These are phyloP conservation scores for Cephalopachus bancanus DNA, from an alignment of 2,797 vertebrate species.

Conservation along the genomic window DNA sequence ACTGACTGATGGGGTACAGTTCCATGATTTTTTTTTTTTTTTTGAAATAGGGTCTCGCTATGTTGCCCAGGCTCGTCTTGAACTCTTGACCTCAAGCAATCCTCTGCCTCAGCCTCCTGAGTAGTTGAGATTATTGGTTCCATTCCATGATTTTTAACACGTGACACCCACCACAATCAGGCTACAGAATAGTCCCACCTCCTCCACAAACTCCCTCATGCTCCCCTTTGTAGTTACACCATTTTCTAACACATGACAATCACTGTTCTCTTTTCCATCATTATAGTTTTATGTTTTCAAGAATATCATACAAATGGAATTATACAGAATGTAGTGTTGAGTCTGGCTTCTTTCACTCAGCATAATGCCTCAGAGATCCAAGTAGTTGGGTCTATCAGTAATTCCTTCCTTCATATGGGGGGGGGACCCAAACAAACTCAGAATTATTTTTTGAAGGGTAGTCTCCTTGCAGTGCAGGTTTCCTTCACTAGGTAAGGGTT, in stretches of 20 bases:
- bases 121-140: neutral
- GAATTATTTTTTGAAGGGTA: too few relatives aligned
- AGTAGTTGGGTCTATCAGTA: neutral
- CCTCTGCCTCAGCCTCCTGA: neutral
- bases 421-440: too few relatives aligned
- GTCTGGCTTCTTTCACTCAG: slow-evolving; percentile 9
- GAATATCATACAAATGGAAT: neutral
- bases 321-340: neutral
- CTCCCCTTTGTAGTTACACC: neutral
- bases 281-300: slow-evolving; percentile 50
- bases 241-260: slow-evolving; percentile 21
- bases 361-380: slow-evolving; percentile 8
- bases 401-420: neutral
- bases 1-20: neutral
- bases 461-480: too few relatives aligned
- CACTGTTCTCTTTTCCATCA: neutral
- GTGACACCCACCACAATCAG: slow-evolving; percentile 16
- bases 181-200: neutral
- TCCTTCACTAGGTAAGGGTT: too few relatives aligned
- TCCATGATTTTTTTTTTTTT: neutral
- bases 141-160: slow-evolving; percentile 39
- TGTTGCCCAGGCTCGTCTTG: neutral
- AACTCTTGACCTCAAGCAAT: neutral
- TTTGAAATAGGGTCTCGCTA: neutral
- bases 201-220: neutral